Evolutionary conservation across 2,113 vertebrate species (phyloP).

Genomic region (Calyptomena viridis): DNA sequence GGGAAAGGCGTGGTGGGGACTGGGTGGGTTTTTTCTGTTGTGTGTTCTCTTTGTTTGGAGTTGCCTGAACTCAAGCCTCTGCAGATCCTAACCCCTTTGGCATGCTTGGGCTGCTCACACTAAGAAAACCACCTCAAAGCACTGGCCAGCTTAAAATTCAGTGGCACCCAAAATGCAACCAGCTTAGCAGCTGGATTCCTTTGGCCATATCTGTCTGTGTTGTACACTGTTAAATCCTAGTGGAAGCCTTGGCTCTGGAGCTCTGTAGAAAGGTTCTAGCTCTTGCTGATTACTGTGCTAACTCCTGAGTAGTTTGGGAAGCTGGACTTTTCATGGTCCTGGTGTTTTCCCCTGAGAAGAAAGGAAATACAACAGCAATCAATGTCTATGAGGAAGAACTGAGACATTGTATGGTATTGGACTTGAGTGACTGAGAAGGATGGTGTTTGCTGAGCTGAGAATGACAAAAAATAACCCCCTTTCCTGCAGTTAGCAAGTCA

Average conservation of each 20-base stretch:
- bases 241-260: not conserved
- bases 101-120: not conserved
- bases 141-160: not conserved
- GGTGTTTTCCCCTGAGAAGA: not conserved
- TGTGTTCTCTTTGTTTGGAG: not conserved
- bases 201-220: not conserved
- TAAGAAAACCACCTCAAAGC: not conserved
- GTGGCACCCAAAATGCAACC: not conserved
- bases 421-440: not conserved
- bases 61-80: not conserved
- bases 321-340: rapidly evolving
- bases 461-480: not conserved
- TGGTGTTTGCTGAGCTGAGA: not conserved
- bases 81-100: not conserved
- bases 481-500: not conserved
- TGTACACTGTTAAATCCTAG: not conserved
- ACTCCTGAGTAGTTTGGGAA: not conserved
- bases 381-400: not conserved
- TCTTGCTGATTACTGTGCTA: not conserved
- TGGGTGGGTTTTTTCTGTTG: not conserved
- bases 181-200: not conserved
- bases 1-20: not conserved
- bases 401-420: not conserved
- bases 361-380: not conserved
- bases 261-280: not conserved